Evolutionary conservation across 2,797 vertebrate species (phyloP).

Genomic region (Anas bahamensis): DNA sequence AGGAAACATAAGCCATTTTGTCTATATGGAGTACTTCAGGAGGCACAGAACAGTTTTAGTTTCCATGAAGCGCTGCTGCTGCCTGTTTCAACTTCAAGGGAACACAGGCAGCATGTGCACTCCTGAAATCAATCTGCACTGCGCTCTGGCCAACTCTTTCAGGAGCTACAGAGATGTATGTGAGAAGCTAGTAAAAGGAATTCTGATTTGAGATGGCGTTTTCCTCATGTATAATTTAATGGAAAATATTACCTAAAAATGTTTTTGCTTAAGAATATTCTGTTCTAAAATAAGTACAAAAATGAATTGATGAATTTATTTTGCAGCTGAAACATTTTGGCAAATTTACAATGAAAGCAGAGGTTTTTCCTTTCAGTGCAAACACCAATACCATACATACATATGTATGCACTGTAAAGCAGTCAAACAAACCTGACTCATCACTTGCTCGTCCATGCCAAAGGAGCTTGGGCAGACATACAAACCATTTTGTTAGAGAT

Average conservation of each 20-base stretch:
- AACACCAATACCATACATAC: fast-evolving
- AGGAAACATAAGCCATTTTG: background rate
- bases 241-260: background rate
- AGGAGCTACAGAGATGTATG: background rate
- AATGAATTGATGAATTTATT: fast-evolving
- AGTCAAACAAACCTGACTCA: background rate
- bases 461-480: background rate
- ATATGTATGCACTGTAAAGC: fast-evolving
- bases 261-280: background rate
- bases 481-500: background rate
- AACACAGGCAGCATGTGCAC: background rate
- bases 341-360: background rate
- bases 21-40: background rate
- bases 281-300: background rate
- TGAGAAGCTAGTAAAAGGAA: background rate
- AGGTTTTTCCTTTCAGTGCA: background rate
- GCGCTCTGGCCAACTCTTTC: background rate
- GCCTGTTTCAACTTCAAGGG: background rate
- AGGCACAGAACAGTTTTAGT: fast-evolving
- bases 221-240: background rate
- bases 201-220: background rate
- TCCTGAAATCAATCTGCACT: background rate
- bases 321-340: background rate
- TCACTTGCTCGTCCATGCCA: background rate
- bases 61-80: background rate